phyloP scores from a whole-genome alignment of 2,888 invertebrate genomes.

The Ophion ventricosus region DNA sequence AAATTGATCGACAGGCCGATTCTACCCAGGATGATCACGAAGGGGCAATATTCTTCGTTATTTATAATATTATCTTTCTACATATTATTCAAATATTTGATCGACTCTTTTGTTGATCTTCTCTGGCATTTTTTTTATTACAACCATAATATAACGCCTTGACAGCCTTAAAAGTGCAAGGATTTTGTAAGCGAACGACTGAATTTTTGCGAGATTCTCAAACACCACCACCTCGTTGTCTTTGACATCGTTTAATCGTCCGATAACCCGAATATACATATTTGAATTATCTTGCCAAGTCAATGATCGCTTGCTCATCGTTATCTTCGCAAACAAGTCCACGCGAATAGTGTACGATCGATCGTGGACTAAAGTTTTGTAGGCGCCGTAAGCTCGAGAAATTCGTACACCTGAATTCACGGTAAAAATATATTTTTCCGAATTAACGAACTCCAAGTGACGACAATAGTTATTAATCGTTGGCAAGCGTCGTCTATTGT shows the following conservation, averaged over 20 bases:
- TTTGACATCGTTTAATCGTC: background rate
- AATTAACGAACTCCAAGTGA: background rate
- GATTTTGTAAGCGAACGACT: background rate
- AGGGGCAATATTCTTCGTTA: background rate
- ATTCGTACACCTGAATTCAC: background rate
- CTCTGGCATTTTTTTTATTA: background rate
- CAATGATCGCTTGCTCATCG: constrained; percentile 29
- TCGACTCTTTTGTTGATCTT: background rate
- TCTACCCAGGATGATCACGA: no score
- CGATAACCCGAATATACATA: background rate
- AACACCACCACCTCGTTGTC: background rate
- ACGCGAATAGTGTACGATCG: background rate
- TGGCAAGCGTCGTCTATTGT: background rate
- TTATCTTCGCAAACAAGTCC: background rate
- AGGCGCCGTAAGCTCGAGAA: background rate
- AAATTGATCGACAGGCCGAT: no score
- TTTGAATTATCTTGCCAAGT: constrained; percentile 18
- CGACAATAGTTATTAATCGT: background rate
- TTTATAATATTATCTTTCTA: background rate
- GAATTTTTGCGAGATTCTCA: background rate
- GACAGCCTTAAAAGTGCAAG: background rate
- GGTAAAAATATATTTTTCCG: background rate
- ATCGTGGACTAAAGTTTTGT: background rate
- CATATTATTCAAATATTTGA: background rate
- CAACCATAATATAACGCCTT: background rate